Percentiles rank a stretch among this genome's conserved stretches.
phyloP scores from a whole-genome alignment of 1,140 invertebrate species.

The Euwallacea similis region DNA sequence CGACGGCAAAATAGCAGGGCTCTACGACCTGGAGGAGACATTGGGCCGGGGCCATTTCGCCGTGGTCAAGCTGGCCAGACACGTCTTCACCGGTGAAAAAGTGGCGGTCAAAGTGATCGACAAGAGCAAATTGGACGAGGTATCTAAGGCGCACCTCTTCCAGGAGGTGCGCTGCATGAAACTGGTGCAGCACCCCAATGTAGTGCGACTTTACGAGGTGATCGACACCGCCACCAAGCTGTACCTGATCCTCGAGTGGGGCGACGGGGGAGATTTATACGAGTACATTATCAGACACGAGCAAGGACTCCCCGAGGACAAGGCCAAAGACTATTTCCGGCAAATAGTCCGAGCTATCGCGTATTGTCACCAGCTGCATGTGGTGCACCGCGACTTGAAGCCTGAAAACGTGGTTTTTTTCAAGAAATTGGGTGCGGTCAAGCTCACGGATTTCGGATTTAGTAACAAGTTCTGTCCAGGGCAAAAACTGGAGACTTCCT shows the following conservation, averaged over 20 bases:
- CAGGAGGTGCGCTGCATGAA: slow-evolving; percentile 99
- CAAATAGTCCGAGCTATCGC: slow-evolving; percentile 97
- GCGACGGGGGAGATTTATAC: slow-evolving; percentile 98
- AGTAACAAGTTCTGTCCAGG: slow-evolving; percentile 96
- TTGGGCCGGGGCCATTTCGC: slow-evolving; percentile 96
- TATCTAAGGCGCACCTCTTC: slow-evolving; percentile 95
- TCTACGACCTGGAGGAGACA: slow-evolving; percentile 96
- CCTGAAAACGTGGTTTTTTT: slow-evolving; percentile 99
- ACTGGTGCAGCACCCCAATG: slow-evolving; percentile 97
- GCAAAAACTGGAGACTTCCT: slow-evolving; percentile 97
- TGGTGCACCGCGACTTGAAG: slow-evolving; percentile 94
- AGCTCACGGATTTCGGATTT: slow-evolving; percentile 99
- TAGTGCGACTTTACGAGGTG: slow-evolving; percentile 97
- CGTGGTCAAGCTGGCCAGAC: slow-evolving; percentile 96
- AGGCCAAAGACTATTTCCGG: slow-evolving; percentile 84
- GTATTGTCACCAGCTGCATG: slow-evolving; percentile 95
- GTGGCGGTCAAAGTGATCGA: slow-evolving; percentile 97
- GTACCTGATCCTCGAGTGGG: slow-evolving; percentile 94
- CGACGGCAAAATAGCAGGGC: slow-evolving; percentile 92
- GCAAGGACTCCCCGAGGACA: slow-evolving; percentile 71
- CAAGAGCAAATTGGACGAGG: slow-evolving; percentile 95
- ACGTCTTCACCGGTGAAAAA: slow-evolving; percentile 99
- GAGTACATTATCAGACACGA: slow-evolving; percentile 99
- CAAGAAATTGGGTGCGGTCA: slow-evolving; percentile 94
- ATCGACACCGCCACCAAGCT: slow-evolving; percentile 98